Percentiles rank a stretch among this genome's conserved stretches.
These are phyloP conservation scores for Thaleichthys pacificus DNA, from an alignment of 2,797 vertebrate species.

Conservation along the genomic window DNA sequence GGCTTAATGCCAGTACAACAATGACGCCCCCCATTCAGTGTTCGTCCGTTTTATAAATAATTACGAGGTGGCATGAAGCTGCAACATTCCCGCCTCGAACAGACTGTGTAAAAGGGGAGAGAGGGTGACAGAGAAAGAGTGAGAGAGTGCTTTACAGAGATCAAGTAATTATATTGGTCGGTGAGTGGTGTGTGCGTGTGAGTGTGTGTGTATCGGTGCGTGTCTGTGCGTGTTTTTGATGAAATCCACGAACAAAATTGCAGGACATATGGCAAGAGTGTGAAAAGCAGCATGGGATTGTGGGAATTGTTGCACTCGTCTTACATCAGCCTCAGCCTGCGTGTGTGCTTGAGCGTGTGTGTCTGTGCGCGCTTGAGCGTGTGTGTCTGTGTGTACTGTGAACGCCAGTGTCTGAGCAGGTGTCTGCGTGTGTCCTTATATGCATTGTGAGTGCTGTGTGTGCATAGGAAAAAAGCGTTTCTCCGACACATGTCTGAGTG, in stretches of 20 bases:
- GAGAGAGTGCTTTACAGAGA: constrained; percentile 41
- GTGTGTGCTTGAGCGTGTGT: constrained; percentile 25
- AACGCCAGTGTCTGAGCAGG: constrained; percentile 17
- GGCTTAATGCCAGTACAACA: no score
- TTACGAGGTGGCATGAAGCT: no score
- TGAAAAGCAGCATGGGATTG: constrained; percentile 59
- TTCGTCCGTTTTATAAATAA: no score
- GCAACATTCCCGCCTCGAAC: no score
- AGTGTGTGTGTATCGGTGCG: no score
- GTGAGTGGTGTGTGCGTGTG: constrained; percentile 24
- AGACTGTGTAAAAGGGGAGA: no score
- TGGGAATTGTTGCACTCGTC: constrained; percentile 65
- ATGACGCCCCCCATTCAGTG: no score
- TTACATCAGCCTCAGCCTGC: constrained; percentile 75
- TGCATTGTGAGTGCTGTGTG: neutral
- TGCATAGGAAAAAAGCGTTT: neutral
- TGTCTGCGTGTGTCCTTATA: constrained; percentile 24
- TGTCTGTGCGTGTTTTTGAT: constrained; percentile 21
- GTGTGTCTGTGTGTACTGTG: constrained; percentile 16
- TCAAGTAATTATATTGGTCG: constrained; percentile 67
- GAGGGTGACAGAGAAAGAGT: neutral
- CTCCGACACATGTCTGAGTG: constrained; percentile 13
- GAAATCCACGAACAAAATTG: constrained; percentile 69
- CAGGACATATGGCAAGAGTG: constrained; percentile 60
- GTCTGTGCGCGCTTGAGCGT: constrained; percentile 19